Conservation (phyloP, 2,888 invertebrate genomes). For the Dolichopus griseipennis region DNA sequence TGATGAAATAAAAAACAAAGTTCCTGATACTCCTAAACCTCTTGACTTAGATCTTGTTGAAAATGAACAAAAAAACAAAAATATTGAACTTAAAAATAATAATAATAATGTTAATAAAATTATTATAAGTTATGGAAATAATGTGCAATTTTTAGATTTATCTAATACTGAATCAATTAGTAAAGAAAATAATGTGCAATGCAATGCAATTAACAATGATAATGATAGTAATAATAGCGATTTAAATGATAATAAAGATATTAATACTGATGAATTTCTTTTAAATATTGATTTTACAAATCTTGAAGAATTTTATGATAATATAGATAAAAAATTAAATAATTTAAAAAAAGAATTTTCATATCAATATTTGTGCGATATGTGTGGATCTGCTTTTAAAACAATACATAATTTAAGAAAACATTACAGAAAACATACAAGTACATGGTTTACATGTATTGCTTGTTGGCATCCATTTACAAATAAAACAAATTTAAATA, state of each 20-base stretch:
- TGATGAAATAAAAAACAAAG: background rate
- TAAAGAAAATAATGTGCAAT: background rate
- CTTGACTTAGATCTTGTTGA: no score
- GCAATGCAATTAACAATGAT: no score
- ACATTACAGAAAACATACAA: slow-evolving; percentile 51
- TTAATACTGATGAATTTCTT: no score
- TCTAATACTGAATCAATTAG: no score
- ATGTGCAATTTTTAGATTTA: background rate
- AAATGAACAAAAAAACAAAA: background rate
- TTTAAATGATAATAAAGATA: no score
- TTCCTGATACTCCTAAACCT: background rate
- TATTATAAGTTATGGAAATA: background rate
- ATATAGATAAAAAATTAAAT: background rate
- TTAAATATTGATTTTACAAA: no score
- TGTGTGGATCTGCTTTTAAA: slow-evolving; percentile 50
- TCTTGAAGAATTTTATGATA: background rate
- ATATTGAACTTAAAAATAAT: no score
- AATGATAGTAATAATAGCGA: no score
- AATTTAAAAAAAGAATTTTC: background rate
- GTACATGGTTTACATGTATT: slow-evolving; percentile 40
- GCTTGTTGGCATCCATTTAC: background rate
- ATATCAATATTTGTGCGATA: slow-evolving; percentile 50
- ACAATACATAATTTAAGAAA: slow-evolving; percentile 53
- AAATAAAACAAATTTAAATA: background rate
- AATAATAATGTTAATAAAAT: background rate